Conservation (phyloP, 2,888 invertebrate genomes). For the Cylloceria caligata region DNA sequence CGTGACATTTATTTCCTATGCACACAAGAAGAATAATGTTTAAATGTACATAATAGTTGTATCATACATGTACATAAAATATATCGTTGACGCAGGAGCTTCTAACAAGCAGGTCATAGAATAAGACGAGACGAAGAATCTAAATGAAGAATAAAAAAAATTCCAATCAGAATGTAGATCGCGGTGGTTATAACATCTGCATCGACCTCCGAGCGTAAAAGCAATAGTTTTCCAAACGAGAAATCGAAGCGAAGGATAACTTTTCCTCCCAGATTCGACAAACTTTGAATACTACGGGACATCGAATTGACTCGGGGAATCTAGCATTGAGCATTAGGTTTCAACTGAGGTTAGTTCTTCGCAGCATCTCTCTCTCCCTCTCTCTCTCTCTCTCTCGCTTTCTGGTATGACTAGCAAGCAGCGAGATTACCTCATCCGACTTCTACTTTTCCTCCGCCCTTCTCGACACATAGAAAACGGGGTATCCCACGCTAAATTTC, state of each 20-base stretch:
- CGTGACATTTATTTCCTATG: constrained; percentile 26
- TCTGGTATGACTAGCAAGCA: constrained; percentile 34
- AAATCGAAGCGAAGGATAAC: constrained; percentile 55
- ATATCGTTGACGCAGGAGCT: constrained; percentile 26
- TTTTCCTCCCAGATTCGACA: constrained; percentile 3
- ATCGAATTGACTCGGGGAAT: constrained; percentile 16
- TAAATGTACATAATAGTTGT: constrained; percentile 24
- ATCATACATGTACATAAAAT: constrained; percentile 6
- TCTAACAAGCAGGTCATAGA: constrained; percentile 35
- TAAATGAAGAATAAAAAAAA: constrained; percentile 28
- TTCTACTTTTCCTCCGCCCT: constrained; percentile 14
- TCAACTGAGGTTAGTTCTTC: constrained; percentile 51
- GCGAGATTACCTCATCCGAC: constrained; percentile 63
- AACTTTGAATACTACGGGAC: neutral
- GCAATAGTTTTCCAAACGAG: constrained; percentile 64
- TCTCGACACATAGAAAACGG: constrained; percentile 44
- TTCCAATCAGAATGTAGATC: constrained; percentile 66
- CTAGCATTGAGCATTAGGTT: constrained; percentile 31
- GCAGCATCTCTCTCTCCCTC: constrained; percentile 38
- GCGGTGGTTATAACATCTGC: constrained; percentile 41
- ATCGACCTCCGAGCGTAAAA: constrained; percentile 40
- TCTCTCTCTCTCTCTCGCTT: neutral
- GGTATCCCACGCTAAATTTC: constrained; percentile 82
- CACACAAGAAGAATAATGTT: constrained; percentile 43
- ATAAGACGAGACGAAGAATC: constrained; percentile 48